These are phyloP conservation scores for Xanthia togata DNA, from an alignment of 2,888 invertebrate genomes.

Conservation along the genomic window DNA sequence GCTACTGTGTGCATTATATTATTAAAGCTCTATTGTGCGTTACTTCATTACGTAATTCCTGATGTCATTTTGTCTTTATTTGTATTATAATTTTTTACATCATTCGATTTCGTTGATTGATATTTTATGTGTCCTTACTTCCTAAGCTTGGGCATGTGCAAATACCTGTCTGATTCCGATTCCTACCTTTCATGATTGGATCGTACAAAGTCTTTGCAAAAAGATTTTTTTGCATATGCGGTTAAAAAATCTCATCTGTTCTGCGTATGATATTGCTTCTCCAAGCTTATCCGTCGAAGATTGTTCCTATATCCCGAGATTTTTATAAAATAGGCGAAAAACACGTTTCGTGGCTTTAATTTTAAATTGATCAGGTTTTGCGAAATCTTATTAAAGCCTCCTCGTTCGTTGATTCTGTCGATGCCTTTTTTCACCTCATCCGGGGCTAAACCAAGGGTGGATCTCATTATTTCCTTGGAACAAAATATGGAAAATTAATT, in stretches of 20 bases:
- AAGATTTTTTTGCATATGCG: conserved; percentile 69
- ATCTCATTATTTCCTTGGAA: conserved; percentile 82
- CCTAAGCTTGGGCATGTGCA: background rate
- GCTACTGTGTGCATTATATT: conserved; percentile 85
- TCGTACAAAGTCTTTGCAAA: conserved; percentile 59
- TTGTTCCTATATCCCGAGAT: conserved; percentile 88
- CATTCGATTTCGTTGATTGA: conserved; percentile 16
- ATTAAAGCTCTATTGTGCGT: conserved; percentile 87
- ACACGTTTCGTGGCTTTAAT: conserved; percentile 91
- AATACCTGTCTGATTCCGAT: conserved; percentile 40
- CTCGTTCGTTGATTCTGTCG: conserved; percentile 78
- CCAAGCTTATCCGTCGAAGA: conserved; percentile 86
- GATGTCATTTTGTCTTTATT: conserved; percentile 77
- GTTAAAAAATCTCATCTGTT: conserved; percentile 72
- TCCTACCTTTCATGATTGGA: conserved; percentile 52
- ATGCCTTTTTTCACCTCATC: conserved; percentile 79
- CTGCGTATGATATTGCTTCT: conserved; percentile 77
- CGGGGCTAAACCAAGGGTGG: conserved; percentile 75
- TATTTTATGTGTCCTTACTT: background rate
- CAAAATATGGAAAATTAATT: conserved; percentile 86
- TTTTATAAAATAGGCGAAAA: conserved; percentile 90
- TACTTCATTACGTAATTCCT: conserved; percentile 87
- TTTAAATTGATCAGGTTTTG: conserved; percentile 90
- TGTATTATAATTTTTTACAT: conserved; percentile 62
- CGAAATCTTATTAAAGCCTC: conserved; percentile 88